A percentile compares a stretch with the other conserved stretches of the same genome.
These are phyloP conservation scores for Euproctis similis DNA, from an alignment of 2,888 invertebrate species.

Conservation along the genomic window DNA sequence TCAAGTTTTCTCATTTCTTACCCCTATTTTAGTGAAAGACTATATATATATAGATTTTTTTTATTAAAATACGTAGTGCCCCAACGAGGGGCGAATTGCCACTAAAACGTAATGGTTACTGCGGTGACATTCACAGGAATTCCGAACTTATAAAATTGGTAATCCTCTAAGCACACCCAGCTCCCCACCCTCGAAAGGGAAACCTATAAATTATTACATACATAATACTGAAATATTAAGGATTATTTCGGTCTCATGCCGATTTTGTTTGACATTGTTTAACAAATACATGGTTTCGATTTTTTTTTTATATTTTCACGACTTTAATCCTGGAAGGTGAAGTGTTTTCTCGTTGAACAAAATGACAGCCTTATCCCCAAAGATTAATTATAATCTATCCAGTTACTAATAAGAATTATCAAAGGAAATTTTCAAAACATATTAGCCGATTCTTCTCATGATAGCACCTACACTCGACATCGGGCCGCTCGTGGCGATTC, in stretches of 20 bases:
- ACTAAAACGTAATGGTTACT: conserved; percentile 71
- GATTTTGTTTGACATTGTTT: conserved; percentile 40
- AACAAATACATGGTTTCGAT: conserved; percentile 26
- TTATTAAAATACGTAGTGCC: conserved; percentile 66
- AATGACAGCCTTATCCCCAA: too few species aligned
- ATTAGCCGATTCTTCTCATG: too few species aligned
- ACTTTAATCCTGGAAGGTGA: too few species aligned
- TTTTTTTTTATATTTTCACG: conserved; percentile 25
- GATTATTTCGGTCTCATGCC: conserved; percentile 38
- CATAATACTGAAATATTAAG: conserved; percentile 41
- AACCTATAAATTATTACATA: conserved; percentile 48
- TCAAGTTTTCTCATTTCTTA: conserved; percentile 35
- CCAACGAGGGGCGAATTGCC: conserved; percentile 64
- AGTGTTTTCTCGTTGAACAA: too few species aligned
- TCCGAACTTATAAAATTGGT: conserved; percentile 70
- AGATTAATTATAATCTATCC: too few species aligned
- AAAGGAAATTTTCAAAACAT: too few species aligned
- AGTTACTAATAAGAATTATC: too few species aligned
- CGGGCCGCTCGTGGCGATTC: too few species aligned
- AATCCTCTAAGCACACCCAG: conserved; percentile 43
- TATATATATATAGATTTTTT: conserved; percentile 67
- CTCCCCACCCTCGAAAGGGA: conserved; percentile 38
- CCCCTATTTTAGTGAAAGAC: conserved; percentile 41
- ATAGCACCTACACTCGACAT: too few species aligned
- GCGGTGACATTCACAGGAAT: conserved; percentile 66